Percentiles rank a stretch among this genome's conserved stretches.
These are phyloP conservation scores for Neoascia interrupta DNA, from an alignment of 2,888 invertebrate genomes.

Conservation along the genomic window DNA sequence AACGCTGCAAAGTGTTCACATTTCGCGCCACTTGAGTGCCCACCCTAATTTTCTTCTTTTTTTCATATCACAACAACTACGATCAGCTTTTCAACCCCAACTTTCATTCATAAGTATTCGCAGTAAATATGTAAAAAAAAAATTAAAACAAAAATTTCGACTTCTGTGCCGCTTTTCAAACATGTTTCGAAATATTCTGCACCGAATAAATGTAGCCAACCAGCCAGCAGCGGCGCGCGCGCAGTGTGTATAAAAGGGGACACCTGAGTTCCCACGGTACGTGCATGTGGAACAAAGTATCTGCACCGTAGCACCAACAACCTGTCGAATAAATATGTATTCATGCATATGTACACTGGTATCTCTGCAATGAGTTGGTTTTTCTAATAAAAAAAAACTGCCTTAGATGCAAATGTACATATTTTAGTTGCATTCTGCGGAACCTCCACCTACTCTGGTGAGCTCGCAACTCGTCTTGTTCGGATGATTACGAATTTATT, in stretches of 20 bases:
- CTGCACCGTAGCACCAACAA: conserved; percentile 44
- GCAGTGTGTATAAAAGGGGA: conserved; percentile 51
- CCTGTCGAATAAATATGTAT: conserved; percentile 59
- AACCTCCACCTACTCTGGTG: conserved; percentile 48
- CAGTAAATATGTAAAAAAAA: conserved; percentile 53
- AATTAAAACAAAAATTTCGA: conserved; percentile 15
- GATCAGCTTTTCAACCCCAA: conserved; percentile 40
- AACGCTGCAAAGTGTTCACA: conserved; percentile 59
- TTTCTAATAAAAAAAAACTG: conserved; percentile 48
- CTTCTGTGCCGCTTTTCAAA: no score
- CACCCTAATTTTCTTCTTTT: conserved; percentile 58
- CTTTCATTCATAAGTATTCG: conserved; percentile 60
- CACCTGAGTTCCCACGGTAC: conserved; percentile 68
- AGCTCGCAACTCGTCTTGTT: conserved; percentile 53
- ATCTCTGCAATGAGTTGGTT: conserved; percentile 32
- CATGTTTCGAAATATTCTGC: conserved; percentile 48
- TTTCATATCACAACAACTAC: conserved; percentile 37
- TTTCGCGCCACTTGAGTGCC: conserved; percentile 64
- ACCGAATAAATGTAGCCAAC: conserved; percentile 22
- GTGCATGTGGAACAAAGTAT: conserved; percentile 58
- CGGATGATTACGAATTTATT: conserved; percentile 61
- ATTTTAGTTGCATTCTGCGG: conserved; percentile 59
- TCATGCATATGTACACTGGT: neutral
- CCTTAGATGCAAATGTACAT: conserved; percentile 65
- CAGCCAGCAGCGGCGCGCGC: conserved; percentile 3